Evolutionary conservation across 2,797 vertebrate genomes (phyloP).

Genomic region (Leptoclinus maculatus): DNA sequence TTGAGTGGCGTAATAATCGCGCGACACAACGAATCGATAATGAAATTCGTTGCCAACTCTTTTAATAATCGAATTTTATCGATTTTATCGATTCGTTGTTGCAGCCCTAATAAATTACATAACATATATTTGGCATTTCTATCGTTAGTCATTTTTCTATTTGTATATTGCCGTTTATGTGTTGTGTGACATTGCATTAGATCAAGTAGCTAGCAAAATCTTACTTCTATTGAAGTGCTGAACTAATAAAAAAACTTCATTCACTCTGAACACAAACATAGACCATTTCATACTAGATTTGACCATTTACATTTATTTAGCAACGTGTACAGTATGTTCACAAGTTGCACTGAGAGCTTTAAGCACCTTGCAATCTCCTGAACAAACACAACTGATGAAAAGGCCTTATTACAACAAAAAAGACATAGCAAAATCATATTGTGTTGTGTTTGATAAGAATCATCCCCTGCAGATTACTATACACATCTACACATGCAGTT

Average conservation of each 20-base stretch:
- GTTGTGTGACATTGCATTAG: neutral
- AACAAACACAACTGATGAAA: conserved; percentile 40
- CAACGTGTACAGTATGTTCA: conserved; percentile 8
- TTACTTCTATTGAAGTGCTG: neutral
- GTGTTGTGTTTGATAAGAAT: conserved; percentile 13
- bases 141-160: neutral
- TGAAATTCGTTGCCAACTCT: no score
- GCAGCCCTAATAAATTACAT: neutral
- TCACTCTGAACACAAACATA: neutral
- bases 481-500: conserved; percentile 43
- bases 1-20: no score
- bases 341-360: conserved; percentile 28
- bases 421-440: conserved; percentile 2
- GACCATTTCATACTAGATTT: neutral
- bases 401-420: conserved; percentile 32
- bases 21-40: no score
- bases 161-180: neutral
- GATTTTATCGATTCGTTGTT: no score
- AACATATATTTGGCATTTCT: neutral
- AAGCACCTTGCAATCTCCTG: conserved; percentile 24
- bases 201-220: neutral
- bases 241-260: neutral
- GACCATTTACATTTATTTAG: conserved; percentile 52
- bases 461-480: neutral
- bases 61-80: no score